phyloP scores from a whole-genome alignment of 2,797 vertebrate genomes.

The Spea hammondii region DNA sequence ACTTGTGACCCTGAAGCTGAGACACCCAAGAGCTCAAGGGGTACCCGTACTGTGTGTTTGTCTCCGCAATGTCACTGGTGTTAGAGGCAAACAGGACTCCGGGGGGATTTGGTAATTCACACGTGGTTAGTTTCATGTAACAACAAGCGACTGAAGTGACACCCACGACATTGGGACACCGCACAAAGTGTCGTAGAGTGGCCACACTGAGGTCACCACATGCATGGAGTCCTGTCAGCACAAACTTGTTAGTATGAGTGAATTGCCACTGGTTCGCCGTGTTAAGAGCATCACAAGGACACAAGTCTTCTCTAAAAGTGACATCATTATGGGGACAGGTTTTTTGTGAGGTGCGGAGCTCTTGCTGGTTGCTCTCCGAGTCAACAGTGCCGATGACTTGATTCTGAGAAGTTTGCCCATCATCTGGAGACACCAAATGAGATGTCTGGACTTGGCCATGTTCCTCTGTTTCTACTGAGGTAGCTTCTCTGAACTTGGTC shows the following conservation, averaged over 20 bases:
- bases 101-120: conserved; percentile 63
- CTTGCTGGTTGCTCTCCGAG: neutral
- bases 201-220: conserved; percentile 89
- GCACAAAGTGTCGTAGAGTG: conserved; percentile 80
- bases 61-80: accelerated
- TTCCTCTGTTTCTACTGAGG: neutral
- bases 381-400: neutral
- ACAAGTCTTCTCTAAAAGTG: too few relatives aligned
- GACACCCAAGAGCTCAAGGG: conserved; percentile 83
- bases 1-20: conserved; percentile 69
- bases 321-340: too few relatives aligned
- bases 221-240: conserved; percentile 87
- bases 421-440: neutral
- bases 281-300: too few relatives aligned
- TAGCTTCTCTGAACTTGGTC: neutral
- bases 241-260: conserved; percentile 40
- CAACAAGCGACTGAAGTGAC: conserved; percentile 88
- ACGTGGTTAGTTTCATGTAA: conserved; percentile 89
- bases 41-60: conserved; percentile 67
- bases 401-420: neutral
- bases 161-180: conserved; percentile 73
- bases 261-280: too few relatives aligned
- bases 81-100: conserved; percentile 57
- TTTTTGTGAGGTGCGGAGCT: too few relatives aligned
- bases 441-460: neutral